phyloP scores from a whole-genome alignment of 2,888 invertebrate genomes.

The Sicus ferrugineus region DNA sequence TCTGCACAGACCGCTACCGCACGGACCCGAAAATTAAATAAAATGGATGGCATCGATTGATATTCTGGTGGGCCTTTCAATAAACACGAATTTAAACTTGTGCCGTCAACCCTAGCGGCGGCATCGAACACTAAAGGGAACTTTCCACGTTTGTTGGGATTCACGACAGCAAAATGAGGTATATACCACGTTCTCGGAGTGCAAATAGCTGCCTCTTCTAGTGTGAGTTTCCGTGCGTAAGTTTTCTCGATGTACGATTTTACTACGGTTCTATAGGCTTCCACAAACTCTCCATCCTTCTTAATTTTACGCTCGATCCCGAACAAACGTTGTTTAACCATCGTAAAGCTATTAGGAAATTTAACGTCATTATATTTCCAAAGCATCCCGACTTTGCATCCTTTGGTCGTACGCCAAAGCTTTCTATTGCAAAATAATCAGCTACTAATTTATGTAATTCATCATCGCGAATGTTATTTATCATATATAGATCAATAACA shows the following conservation, averaged over 20 bases:
- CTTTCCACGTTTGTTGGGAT: slow-evolving; percentile 49
- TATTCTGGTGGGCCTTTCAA: slow-evolving; percentile 53
- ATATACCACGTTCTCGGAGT: neutral
- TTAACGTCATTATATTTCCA: slow-evolving; percentile 33
- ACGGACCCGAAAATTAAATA: slow-evolving; percentile 38
- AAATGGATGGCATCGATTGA: slow-evolving; percentile 41
- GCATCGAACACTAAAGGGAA: slow-evolving; percentile 53
- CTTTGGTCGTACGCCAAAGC: neutral
- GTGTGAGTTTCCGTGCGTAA: neutral
- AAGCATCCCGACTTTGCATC: slow-evolving; percentile 29
- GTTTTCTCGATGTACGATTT: neutral
- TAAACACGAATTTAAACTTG: slow-evolving; percentile 39
- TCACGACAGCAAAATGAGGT: slow-evolving; percentile 35
- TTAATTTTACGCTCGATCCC: slow-evolving; percentile 24
- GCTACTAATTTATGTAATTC: slow-evolving; percentile 3
- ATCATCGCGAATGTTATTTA: neutral
- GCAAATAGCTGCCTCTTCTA: neutral
- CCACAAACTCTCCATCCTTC: slow-evolving; percentile 26
- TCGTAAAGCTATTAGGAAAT: slow-evolving; percentile 32
- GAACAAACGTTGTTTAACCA: slow-evolving; percentile 35
- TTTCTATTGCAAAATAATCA: neutral
- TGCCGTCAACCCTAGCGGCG: slow-evolving; percentile 46
- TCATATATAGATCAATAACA: slow-evolving; percentile 34
- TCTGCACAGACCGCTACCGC: slow-evolving; percentile 37
- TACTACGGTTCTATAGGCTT: slow-evolving; percentile 22